Conservation (phyloP, 2,797 vertebrate genomes). For the Falco peregrinus region DNA sequence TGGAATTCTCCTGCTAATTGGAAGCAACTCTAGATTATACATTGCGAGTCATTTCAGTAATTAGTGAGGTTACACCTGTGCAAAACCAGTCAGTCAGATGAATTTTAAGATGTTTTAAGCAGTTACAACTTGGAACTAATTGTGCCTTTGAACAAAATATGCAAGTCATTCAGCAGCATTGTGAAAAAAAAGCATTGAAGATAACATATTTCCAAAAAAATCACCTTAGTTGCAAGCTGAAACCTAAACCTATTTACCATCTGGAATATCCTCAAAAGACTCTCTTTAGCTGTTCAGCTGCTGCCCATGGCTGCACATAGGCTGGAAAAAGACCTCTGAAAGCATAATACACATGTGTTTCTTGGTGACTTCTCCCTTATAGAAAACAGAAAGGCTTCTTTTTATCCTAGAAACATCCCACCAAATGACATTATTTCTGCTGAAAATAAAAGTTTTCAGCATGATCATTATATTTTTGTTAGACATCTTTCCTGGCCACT, state of each 20-base stretch:
- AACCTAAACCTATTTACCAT: not conserved
- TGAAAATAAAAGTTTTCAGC: not conserved
- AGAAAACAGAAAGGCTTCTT: not conserved
- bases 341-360: not conserved
- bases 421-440: not conserved
- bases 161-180: not conserved
- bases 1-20: not conserved
- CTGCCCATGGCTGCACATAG: not conserved
- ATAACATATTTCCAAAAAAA: not conserved
- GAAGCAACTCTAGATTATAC: not conserved
- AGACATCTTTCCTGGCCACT: not conserved
- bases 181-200: not conserved
- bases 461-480: not conserved
- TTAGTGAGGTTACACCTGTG: not conserved
- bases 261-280: not conserved
- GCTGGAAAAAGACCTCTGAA: not conserved
- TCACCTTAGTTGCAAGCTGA: not conserved
- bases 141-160: not conserved
- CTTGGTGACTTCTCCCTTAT: not conserved
- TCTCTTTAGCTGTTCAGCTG: not conserved
- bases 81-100: not conserved
- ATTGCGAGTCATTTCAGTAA: not conserved
- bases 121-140: not conserved
- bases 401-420: not conserved
- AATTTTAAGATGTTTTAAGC: not conserved